These are phyloP conservation scores for Drosophila pseudoananassae DNA, from an alignment of 1,140 invertebrate genomes.

Conservation along the genomic window DNA sequence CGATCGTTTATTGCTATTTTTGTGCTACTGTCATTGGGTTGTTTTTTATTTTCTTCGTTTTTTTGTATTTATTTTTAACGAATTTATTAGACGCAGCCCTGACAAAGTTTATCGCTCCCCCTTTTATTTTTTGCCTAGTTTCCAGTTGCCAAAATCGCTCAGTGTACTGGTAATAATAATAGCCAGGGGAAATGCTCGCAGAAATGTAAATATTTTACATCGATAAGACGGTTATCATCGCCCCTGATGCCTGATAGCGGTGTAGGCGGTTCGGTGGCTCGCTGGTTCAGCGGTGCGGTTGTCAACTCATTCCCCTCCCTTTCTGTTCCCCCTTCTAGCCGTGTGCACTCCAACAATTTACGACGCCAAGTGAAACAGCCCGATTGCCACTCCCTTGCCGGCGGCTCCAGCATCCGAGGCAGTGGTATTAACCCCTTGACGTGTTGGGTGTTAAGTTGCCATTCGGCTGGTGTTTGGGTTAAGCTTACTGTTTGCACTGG, in stretches of 20 bases:
- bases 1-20: slow-evolving; percentile 69
- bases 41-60: slow-evolving; percentile 23
- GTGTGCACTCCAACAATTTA: slow-evolving; percentile 45
- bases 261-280: slow-evolving; percentile 21
- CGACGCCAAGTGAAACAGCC: slow-evolving; percentile 17
- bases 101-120: slow-evolving; percentile 24
- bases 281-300: slow-evolving; percentile 30
- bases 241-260: slow-evolving; percentile 45
- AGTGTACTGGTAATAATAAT: slow-evolving; percentile 31
- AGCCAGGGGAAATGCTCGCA: slow-evolving; percentile 54
- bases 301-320: slow-evolving; percentile 52
- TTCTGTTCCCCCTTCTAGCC: not conserved
- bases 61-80: slow-evolving; percentile 28
- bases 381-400: not conserved
- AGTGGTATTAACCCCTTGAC: slow-evolving; percentile 80
- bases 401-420: slow-evolving; percentile 36
- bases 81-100: slow-evolving; percentile 53
- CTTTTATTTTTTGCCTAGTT: not conserved
- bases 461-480: slow-evolving; percentile 80
- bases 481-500: slow-evolving; percentile 75
- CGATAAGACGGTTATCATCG: slow-evolving; percentile 60
- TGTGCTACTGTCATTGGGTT: slow-evolving; percentile 61
- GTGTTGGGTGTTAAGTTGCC: slow-evolving; percentile 80
- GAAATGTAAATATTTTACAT: slow-evolving; percentile 84
- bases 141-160: slow-evolving; percentile 21